phyloP scores from a whole-genome alignment of 2,797 vertebrate species.

The Centropyge bicolor region DNA sequence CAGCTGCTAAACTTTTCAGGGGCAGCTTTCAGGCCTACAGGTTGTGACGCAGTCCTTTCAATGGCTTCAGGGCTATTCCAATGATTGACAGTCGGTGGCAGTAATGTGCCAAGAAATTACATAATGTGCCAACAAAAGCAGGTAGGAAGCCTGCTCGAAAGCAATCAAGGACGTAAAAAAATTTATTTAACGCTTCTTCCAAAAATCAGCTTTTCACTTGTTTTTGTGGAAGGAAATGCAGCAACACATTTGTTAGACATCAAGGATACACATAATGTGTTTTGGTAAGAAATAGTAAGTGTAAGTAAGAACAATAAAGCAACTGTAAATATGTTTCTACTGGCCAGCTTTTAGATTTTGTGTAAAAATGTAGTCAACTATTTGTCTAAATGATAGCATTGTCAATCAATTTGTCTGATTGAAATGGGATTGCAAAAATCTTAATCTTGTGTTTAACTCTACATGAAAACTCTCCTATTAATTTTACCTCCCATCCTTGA shows the following conservation, averaged over 20 bases:
- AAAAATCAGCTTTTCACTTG: not conserved
- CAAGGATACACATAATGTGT: not conserved
- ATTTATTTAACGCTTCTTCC: not conserved
- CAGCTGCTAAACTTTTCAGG: not conserved
- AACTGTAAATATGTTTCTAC: not conserved
- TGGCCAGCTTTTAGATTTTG: not conserved
- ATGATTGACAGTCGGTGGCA: constrained; percentile 9
- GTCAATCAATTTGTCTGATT: not conserved
- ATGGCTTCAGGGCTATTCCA: not conserved
- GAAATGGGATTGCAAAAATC: not conserved
- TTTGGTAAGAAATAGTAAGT: not conserved
- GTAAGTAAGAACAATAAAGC: not conserved
- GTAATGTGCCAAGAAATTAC: constrained; percentile 8
- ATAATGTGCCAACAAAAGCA: not conserved
- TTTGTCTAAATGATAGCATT: not conserved
- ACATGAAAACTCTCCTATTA: not conserved
- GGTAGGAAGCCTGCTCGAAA: not conserved
- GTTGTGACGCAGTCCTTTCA: not conserved
- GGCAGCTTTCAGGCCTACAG: not conserved
- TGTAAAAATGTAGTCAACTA: not conserved
- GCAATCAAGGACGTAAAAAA: not conserved
- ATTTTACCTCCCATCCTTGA: constrained; percentile 78
- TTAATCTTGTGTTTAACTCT: not conserved
- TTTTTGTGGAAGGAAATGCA: not conserved
- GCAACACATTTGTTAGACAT: not conserved